These are phyloP conservation scores for Acromyrmex echinatior DNA, from an alignment of 1,140 invertebrate genomes.

Conservation along the genomic window DNA sequence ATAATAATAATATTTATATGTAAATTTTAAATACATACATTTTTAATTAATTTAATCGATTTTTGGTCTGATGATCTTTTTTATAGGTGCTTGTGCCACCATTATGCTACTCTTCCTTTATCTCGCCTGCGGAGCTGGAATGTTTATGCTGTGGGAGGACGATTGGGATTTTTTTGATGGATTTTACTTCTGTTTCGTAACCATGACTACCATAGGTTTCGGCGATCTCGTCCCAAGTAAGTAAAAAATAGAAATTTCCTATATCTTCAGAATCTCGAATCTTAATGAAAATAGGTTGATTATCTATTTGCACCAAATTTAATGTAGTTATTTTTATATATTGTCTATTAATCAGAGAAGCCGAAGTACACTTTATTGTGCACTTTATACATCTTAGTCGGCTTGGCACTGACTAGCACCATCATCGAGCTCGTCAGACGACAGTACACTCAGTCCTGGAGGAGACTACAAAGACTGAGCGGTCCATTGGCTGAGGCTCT, in stretches of 20 bases:
- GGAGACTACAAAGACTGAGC: constrained; percentile 91
- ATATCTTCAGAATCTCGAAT: neutral
- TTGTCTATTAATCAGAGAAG: constrained; percentile 88
- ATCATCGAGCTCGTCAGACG: constrained; percentile 96
- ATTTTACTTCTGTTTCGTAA: constrained; percentile 98
- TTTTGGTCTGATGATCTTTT: neutral
- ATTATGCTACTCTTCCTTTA: constrained; percentile 92
- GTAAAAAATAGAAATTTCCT: constrained; percentile 70
- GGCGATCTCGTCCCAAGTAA: constrained; percentile 96
- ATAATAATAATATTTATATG: too few relatives aligned
- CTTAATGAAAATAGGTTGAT: neutral
- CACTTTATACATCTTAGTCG: constrained; percentile 97
- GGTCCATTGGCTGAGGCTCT: constrained; percentile 93
- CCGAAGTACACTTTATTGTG: constrained; percentile 96
- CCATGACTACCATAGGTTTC: constrained; percentile 98
- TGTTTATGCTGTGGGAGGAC: constrained; percentile 93
- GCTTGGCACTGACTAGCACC: constrained; percentile 97
- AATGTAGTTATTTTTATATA: neutral
- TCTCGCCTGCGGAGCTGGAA: constrained; percentile 91
- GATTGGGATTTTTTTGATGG: constrained; percentile 97
- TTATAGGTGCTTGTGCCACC: constrained; percentile 88
- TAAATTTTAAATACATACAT: too few relatives aligned
- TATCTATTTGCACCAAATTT: neutral
- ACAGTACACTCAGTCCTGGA: constrained; percentile 95
- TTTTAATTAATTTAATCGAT: neutral